Evolutionary conservation across 2,797 vertebrate genomes (phyloP).

Genomic region (Artibeus jamaicensis): DNA sequence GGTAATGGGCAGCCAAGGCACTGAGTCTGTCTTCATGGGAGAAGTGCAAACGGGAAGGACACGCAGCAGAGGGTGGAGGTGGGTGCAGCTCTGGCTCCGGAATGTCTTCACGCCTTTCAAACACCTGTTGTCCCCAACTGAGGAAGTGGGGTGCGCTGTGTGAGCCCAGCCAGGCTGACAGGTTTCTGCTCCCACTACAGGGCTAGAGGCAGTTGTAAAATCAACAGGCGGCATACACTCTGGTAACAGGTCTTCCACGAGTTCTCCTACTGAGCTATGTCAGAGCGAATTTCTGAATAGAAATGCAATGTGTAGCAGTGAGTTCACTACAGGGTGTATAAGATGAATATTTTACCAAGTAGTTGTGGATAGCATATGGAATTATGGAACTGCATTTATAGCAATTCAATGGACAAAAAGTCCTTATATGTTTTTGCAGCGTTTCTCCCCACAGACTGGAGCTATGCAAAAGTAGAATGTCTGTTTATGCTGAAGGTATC

Average conservation of each 20-base stretch:
- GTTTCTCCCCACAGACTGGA: neutral
- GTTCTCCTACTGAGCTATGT: neutral
- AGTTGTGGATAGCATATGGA: neutral
- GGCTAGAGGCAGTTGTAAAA: neutral
- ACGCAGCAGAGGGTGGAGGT: fast-evolving
- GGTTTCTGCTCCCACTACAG: neutral
- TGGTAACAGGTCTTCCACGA: neutral
- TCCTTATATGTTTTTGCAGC: neutral
- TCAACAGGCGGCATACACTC: neutral
- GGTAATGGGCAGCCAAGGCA: neutral
- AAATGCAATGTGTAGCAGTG: neutral
- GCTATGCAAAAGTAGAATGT: neutral
- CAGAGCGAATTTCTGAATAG: neutral
- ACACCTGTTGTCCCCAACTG: neutral
- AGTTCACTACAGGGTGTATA: neutral
- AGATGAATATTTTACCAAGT: neutral
- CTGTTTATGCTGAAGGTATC: neutral
- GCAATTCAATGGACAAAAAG: neutral
- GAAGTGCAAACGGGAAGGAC: neutral
- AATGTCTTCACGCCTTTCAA: neutral
- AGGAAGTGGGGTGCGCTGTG: neutral
- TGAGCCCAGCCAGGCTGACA: neutral
- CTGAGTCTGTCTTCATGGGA: neutral
- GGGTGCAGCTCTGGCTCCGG: neutral
- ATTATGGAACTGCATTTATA: neutral